These are phyloP conservation scores for Rhinolophus ferrumequinum DNA, from an alignment of 2,113 vertebrate genomes.

Conservation along the genomic window DNA sequence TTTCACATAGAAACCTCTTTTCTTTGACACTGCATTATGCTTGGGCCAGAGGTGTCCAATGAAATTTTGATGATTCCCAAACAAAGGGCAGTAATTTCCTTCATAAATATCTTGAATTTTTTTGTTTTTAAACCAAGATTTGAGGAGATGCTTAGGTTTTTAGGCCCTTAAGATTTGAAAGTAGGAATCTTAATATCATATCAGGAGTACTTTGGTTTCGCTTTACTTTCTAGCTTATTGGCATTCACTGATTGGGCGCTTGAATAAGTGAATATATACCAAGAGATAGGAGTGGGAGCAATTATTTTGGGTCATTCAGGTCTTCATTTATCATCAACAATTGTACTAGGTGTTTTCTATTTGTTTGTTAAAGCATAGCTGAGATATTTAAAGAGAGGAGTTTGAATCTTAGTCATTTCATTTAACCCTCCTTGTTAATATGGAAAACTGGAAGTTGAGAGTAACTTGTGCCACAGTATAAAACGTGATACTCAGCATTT, in stretches of 20 bases:
- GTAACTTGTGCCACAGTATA: neutral
- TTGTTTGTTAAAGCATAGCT: neutral
- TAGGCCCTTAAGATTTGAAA: neutral
- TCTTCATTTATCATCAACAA: neutral
- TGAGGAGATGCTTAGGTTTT: neutral
- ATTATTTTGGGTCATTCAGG: neutral
- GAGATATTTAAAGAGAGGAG: neutral
- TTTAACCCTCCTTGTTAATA: neutral
- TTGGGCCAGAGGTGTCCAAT: neutral
- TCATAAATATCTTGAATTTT: neutral
- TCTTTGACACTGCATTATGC: neutral
- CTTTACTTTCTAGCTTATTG: neutral
- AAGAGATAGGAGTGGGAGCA: neutral
- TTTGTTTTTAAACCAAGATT: neutral
- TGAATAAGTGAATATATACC: neutral
- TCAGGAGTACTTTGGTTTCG: neutral
- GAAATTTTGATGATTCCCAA: neutral
- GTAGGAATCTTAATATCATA: neutral
- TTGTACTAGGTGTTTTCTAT: neutral
- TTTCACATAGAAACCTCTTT: neutral
- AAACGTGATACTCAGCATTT: neutral
- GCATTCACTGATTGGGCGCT: neutral
- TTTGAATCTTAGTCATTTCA: neutral
- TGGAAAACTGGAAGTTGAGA: neutral
- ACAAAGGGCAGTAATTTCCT: neutral